These are phyloP conservation scores for Drosophila leontia DNA, from an alignment of 1,140 invertebrate species.

Conservation along the genomic window DNA sequence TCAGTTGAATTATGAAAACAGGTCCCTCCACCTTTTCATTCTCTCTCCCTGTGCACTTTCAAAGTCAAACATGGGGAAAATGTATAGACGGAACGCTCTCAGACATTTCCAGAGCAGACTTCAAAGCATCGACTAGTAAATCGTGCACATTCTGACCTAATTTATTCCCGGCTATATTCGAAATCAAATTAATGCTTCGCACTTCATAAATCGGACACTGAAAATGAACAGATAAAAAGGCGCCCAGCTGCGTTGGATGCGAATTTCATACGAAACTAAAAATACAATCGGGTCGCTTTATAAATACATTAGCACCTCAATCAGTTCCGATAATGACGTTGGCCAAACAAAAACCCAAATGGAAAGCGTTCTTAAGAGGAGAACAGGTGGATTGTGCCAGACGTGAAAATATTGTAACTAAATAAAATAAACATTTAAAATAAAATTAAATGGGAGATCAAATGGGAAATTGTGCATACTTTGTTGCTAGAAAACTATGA, in stretches of 20 bases:
- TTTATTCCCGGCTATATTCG: slow-evolving; percentile 57
- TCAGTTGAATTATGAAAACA: slow-evolving; percentile 72
- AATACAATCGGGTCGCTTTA: slow-evolving; percentile 77
- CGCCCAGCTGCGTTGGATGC: slow-evolving; percentile 19
- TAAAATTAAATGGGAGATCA: slow-evolving; percentile 31
- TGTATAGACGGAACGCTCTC: neutral
- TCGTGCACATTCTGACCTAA: slow-evolving; percentile 67
- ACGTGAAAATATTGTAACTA: slow-evolving; percentile 30
- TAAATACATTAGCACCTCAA: slow-evolving; percentile 82
- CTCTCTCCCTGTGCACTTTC: slow-evolving; percentile 41
- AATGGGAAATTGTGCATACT: slow-evolving; percentile 7
- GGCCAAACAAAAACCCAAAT: slow-evolving; percentile 35
- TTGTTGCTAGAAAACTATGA: neutral
- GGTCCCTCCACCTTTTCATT: neutral
- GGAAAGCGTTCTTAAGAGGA: slow-evolving; percentile 11
- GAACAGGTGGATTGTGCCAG: slow-evolving; percentile 33
- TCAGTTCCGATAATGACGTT: slow-evolving; percentile 58
- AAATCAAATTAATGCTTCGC: slow-evolving; percentile 81
- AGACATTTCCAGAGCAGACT: slow-evolving; percentile 36
- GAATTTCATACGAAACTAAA: slow-evolving; percentile 53
- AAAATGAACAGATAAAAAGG: slow-evolving; percentile 82
- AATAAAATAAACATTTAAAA: slow-evolving; percentile 62
- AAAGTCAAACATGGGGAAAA: slow-evolving; percentile 36
- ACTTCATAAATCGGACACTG: slow-evolving; percentile 79
- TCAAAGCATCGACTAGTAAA: slow-evolving; percentile 60